These are phyloP conservation scores for Callimorpha dominula DNA, from an alignment of 2,888 invertebrate species.

Conservation along the genomic window DNA sequence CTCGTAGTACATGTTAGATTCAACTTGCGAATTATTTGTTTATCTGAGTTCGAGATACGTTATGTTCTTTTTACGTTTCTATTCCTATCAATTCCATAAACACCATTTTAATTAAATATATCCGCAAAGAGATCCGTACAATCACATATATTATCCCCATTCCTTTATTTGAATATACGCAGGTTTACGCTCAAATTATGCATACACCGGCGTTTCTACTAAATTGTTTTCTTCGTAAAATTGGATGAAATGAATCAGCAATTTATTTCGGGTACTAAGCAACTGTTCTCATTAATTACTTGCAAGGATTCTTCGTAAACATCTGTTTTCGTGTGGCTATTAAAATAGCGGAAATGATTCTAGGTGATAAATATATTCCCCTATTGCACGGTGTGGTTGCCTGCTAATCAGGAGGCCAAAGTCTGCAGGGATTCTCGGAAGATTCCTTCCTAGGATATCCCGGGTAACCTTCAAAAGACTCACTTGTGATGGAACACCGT, in stretches of 20 bases:
- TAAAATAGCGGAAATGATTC: background rate
- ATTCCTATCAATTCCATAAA: background rate
- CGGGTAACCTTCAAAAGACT: no score
- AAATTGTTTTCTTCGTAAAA: constrained; percentile 10
- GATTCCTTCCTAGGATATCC: no score
- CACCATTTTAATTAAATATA: background rate
- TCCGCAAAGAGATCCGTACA: background rate
- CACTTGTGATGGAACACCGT: no score
- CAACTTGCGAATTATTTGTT: no score
- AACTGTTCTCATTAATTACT: constrained; percentile 15
- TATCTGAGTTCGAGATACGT: no score
- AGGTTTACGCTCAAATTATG: constrained; percentile 6
- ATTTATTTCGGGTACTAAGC: constrained; percentile 8
- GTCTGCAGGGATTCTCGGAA: no score
- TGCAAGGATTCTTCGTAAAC: constrained; percentile 10
- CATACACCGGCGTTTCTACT: constrained; percentile 3
- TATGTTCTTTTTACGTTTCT: background rate
- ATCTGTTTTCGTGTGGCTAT: background rate
- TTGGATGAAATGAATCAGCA: constrained; percentile 11
- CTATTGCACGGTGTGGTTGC: no score
- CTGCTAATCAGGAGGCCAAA: no score
- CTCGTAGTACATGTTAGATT: no score
- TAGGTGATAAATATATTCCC: no score
- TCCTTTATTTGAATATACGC: background rate
- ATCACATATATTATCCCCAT: background rate